Evolutionary conservation across 2,888 invertebrate species (phyloP).

Genomic region (Cephus sareptanus): DNA sequence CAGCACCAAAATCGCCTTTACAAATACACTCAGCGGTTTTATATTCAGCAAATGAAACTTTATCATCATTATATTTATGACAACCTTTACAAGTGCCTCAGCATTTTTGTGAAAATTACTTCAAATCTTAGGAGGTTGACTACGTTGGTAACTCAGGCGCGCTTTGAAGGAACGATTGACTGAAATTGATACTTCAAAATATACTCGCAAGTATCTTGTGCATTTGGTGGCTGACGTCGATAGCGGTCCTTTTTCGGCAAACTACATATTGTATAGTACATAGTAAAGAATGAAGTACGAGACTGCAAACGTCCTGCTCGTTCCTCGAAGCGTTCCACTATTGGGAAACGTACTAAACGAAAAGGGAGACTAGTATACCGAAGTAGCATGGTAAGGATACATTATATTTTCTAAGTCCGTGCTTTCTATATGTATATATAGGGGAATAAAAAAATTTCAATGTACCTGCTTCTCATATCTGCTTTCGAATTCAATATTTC

Average conservation of each 20-base stretch:
- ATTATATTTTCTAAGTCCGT: slow-evolving; percentile 39
- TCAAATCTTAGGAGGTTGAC: background rate
- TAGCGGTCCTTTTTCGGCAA: no score
- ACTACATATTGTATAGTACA: no score
- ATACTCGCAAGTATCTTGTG: no score
- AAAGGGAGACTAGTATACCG: slow-evolving; percentile 26
- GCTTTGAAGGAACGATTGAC: no score
- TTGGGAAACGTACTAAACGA: background rate
- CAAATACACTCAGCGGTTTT: background rate
- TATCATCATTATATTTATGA: background rate
- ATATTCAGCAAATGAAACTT: no score
- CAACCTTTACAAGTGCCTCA: background rate
- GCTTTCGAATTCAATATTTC: no score
- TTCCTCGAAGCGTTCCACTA: background rate
- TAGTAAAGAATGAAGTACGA: no score
- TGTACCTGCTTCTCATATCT: background rate
- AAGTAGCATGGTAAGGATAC: slow-evolving; percentile 26
- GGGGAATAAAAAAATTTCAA: slow-evolving; percentile 30
- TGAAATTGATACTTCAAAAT: no score
- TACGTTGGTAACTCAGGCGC: no score
- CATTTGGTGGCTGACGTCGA: no score
- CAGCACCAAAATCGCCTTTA: background rate
- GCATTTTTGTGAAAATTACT: background rate
- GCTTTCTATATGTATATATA: slow-evolving; percentile 47
- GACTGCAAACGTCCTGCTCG: no score